Percentiles rank a stretch among this genome's conserved stretches.
Conservation (phyloP, 1,140 invertebrate genomes). For the Dufourea novaeangliae region DNA sequence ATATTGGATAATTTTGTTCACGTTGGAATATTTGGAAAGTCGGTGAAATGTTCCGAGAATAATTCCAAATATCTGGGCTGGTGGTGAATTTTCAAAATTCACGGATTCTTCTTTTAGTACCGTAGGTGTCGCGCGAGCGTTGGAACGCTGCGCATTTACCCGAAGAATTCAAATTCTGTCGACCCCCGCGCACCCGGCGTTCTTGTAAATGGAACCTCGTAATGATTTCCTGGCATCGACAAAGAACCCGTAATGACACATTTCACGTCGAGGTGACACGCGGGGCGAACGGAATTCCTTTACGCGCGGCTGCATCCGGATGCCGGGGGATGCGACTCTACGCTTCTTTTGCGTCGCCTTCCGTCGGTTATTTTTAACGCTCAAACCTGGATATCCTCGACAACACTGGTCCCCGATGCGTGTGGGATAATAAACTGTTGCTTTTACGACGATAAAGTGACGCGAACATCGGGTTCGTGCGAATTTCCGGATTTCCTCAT, state of each 20-base stretch:
- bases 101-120: too few relatives aligned
- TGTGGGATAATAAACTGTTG: conserved; percentile 69
- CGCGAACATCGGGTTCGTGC: conserved; percentile 35
- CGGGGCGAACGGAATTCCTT: conserved; percentile 28
- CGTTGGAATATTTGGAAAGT: not conserved
- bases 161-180: not conserved
- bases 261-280: conserved; percentile 21
- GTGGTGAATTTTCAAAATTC: too few relatives aligned
- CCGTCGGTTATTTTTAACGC: conserved; percentile 64
- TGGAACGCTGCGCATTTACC: not conserved
- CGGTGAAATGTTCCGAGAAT: too few relatives aligned
- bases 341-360: conserved; percentile 57
- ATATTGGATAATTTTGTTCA: not conserved
- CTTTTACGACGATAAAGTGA: conserved; percentile 66
- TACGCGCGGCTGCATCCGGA: conserved; percentile 21
- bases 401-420: conserved; percentile 53
- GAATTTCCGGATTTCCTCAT: conserved; percentile 17
- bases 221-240: not conserved
- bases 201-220: not conserved
- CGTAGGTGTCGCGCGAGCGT: too few relatives aligned
- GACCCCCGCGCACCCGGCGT: not conserved
- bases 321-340: not conserved
- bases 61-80: too few relatives aligned
- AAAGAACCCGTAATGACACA: conserved; percentile 16
- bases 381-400: conserved; percentile 26